Evolutionary conservation across 2,888 invertebrate genomes (phyloP).

Genomic region (Spisula solida): DNA sequence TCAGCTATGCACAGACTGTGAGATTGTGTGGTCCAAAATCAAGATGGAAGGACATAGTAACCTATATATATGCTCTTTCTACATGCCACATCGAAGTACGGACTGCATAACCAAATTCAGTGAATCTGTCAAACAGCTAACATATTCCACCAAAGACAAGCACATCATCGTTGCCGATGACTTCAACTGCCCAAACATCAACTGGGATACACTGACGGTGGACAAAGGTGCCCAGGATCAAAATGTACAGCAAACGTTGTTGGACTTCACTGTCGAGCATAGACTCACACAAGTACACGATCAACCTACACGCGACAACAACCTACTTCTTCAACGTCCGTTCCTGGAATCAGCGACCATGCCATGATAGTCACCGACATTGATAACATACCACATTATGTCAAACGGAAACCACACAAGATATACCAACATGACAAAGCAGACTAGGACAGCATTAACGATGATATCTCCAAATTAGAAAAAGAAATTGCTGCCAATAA

Average conservation of each 20-base stretch:
- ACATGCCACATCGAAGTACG: conserved; percentile 57
- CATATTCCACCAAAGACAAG: background rate
- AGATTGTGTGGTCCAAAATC: conserved; percentile 51
- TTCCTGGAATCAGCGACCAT: no score
- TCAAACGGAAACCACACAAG: no score
- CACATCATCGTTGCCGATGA: conserved; percentile 56
- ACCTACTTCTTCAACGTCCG: no score
- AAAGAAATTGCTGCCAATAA: no score
- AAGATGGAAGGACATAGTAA: conserved; percentile 19
- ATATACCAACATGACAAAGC: no score
- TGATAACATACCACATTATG: conserved; percentile 64
- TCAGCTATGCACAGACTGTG: conserved; percentile 50
- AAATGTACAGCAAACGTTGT: conserved; percentile 55
- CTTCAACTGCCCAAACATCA: conserved; percentile 63
- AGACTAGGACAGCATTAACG: no score
- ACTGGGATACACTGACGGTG: conserved; percentile 42
- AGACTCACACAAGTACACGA: conserved; percentile 56
- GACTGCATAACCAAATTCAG: conserved; percentile 4
- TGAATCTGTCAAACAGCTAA: conserved; percentile 30
- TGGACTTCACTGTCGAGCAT: conserved; percentile 50
- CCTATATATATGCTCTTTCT: conserved; percentile 46
- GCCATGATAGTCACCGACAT: no score
- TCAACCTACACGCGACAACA: conserved; percentile 50
- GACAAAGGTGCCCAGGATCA: conserved; percentile 37
- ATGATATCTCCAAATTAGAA: no score